phyloP scores from a whole-genome alignment of 1,140 invertebrate genomes.

The Drosophila erecta region DNA sequence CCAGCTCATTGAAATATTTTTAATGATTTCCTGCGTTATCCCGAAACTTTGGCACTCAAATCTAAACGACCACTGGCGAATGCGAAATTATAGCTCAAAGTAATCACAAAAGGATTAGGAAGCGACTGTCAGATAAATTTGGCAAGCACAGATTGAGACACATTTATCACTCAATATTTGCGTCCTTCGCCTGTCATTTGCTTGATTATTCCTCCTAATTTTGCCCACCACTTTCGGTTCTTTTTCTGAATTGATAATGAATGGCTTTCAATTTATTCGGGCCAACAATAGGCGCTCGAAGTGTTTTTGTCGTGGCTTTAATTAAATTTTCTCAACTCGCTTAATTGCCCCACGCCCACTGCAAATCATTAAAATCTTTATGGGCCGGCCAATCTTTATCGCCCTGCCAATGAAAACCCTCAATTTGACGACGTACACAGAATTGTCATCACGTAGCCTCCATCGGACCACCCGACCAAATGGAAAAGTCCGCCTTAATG shows the following conservation, averaged over 20 bases:
- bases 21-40: slow-evolving; percentile 43
- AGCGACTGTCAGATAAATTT: slow-evolving; percentile 22
- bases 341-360: slow-evolving; percentile 57
- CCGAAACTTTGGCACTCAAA: slow-evolving; percentile 30
- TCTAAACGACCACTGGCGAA: slow-evolving; percentile 28
- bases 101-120: slow-evolving; percentile 33
- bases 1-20: slow-evolving; percentile 35
- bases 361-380: slow-evolving; percentile 65
- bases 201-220: slow-evolving; percentile 38
- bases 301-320: slow-evolving; percentile 43
- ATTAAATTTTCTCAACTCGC: slow-evolving; percentile 48
- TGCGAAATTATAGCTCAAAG: slow-evolving; percentile 29
- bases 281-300: slow-evolving; percentile 29
- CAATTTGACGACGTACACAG: slow-evolving; percentile 66
- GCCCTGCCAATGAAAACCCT: slow-evolving; percentile 47
- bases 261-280: slow-evolving; percentile 57
- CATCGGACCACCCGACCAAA: neutral
- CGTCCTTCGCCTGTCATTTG: neutral
- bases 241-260: slow-evolving; percentile 42
- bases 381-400: slow-evolving; percentile 12
- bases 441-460: slow-evolving; percentile 68
- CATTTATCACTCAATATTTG: slow-evolving; percentile 47
- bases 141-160: slow-evolving; percentile 35
- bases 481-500: slow-evolving; percentile 41
- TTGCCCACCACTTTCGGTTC: slow-evolving; percentile 1